A percentile compares a stretch with the other conserved stretches of the same genome.
Conservation (phyloP, 2,797 vertebrate genomes). For the Xerus rutilus region DNA sequence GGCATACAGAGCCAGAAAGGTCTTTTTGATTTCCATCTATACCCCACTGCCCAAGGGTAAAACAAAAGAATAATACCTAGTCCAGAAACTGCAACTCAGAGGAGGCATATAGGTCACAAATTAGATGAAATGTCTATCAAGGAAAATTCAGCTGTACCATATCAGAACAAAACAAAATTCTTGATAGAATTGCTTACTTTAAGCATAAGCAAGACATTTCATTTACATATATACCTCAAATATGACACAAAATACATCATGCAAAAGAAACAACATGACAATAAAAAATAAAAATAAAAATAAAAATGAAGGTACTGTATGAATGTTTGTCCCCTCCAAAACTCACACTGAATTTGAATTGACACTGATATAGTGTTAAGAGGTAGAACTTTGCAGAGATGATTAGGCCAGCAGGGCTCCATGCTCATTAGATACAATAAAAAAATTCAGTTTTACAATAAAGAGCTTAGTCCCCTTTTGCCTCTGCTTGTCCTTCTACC, state of each 20-base stretch:
- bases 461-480: neutral
- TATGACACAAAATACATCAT: neutral
- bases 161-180: neutral
- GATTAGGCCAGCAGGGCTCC: neutral
- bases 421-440: too few species aligned
- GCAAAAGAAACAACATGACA: neutral
- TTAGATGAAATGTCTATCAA: neutral
- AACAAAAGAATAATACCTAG: neutral
- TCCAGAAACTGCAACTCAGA: neutral
- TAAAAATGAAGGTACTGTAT: neutral
- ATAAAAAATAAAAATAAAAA: neutral
- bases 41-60: neutral
- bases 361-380: neutral
- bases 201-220: neutral
- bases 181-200: neutral
- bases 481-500: neutral
- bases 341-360: neutral
- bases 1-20: neutral
- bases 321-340: neutral
- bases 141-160: neutral
- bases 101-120: neutral
- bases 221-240: neutral
- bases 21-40: neutral
- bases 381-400: neutral
- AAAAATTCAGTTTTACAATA: neutral